Base-by-base conservation (phyloP, 2,113 vertebrate genomes). In the Phyllostomus discolor region DNA sequence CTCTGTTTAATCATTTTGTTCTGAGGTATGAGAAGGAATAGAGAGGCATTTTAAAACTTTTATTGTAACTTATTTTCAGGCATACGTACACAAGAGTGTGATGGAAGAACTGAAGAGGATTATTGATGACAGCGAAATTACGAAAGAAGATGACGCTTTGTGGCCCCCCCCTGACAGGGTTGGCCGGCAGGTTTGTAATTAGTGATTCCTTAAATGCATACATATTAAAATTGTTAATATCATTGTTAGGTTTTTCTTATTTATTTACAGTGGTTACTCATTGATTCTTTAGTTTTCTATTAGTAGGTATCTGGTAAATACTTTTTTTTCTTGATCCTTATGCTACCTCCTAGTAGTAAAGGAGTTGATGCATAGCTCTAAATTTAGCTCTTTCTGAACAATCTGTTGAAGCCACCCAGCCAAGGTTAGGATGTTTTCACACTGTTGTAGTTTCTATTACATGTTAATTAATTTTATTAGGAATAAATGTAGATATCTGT, bases 51-150 rank as follows among this genome's bases (percentile, higher is more conserved):
- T 9, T 84, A 6, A 88, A 19, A 50, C 66, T 70, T 85, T 81
- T 80, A 26, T 76, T 84, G 0, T 82, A 17, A 64, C 64, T 62
- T 26, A 48, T 83, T 91, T 90, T 35, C 69, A 99, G 99, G 99
- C 99, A 0, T 99, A 99, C 1, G 99, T 99, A 72, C 99, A 99
- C 96, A 99, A 99, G 97, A 99, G 99, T 76, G 99, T 99, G 96
- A 99, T 99, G 99, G 99, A 99, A 96, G 99, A 99, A 95, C 98
- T 99, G 93, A 99, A 99, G 96, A 99, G 99, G 82, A 99, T 99
- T 87, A 99, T 99, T 8, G 99, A 99, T 0, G 99, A 99, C 98
- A 99, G 99, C 78, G 99, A 99, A 98, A 99, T 99, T 98, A 99
- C 99, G 7, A 99, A 99, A 98, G 99, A 99, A 98, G 99, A 99